These are phyloP conservation scores for Romanogobio albipinnatus DNA, from an alignment of 2,113 vertebrate genomes.

Conservation along the genomic window DNA sequence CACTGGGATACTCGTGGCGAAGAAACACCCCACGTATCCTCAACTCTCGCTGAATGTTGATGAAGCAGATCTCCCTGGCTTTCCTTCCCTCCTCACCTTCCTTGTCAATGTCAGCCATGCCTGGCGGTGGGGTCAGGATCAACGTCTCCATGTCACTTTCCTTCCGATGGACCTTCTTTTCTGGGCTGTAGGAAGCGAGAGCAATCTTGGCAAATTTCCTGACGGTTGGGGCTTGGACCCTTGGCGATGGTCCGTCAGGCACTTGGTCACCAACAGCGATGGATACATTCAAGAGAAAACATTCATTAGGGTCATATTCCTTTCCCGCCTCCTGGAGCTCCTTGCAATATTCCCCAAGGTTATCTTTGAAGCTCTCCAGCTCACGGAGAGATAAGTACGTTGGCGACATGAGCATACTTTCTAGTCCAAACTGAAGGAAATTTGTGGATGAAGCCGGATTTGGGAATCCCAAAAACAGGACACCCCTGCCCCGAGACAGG, in stretches of 20 bases:
- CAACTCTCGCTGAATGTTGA: constrained; percentile 96
- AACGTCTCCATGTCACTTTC: constrained; percentile 95
- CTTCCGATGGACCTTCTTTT: constrained; percentile 84
- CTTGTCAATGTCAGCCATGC: constrained; percentile 91
- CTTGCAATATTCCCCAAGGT: constrained; percentile 90
- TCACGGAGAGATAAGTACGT: constrained; percentile 94
- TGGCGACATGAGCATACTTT: constrained; percentile 91
- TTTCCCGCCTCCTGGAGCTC: constrained; percentile 90
- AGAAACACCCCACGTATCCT: constrained; percentile 93
- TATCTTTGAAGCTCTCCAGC: constrained; percentile 90
- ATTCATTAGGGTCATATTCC: constrained; percentile 95
- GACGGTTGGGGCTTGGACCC: constrained; percentile 87
- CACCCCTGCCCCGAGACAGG: constrained; percentile 92
- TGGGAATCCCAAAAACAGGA: constrained; percentile 95
- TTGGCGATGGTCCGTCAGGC: constrained; percentile 82
- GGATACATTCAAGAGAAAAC: constrained; percentile 97
- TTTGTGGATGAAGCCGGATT: constrained; percentile 87
- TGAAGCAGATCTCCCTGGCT: constrained; percentile 94
- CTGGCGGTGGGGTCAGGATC: constrained; percentile 93
- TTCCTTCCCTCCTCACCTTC: constrained; percentile 93
- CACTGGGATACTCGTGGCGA: constrained; percentile 91
- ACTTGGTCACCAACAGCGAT: constrained; percentile 91
- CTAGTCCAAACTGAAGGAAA: constrained; percentile 92
- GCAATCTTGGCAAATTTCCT: constrained; percentile 97
- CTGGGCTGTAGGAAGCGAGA: constrained; percentile 91